Conservation (phyloP, 2,113 vertebrate genomes). For the Phycodurus eques region DNA sequence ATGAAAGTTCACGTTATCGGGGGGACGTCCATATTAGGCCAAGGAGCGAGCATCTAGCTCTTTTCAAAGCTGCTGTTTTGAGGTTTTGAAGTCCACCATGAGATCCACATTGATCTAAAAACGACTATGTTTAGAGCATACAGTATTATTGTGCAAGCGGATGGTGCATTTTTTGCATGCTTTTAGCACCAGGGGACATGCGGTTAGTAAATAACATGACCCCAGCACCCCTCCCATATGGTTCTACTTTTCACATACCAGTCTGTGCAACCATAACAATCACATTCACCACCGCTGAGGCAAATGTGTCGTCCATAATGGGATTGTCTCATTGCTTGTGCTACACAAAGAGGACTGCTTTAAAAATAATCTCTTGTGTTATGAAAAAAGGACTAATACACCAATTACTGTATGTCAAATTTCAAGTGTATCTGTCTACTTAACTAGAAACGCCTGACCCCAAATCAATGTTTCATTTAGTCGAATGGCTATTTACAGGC, state of each 20-base stretch:
- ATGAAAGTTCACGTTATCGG: neutral
- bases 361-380: too few species aligned
- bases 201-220: slow-evolving; percentile 16
- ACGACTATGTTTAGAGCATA: neutral
- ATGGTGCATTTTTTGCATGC: neutral
- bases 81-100: neutral
- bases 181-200: slow-evolving; percentile 5
- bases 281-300: slow-evolving; percentile 14
- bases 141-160: neutral
- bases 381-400: too few species aligned
- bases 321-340: neutral
- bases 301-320: slow-evolving; percentile 15
- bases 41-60: neutral
- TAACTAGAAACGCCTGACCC: too few species aligned
- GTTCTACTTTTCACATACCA: slow-evolving; percentile 31
- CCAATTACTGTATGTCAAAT: too few species aligned
- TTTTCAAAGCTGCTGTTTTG: neutral
- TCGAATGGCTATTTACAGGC: too few species aligned
- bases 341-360: neutral
- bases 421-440: too few species aligned
- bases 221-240: slow-evolving; percentile 31
- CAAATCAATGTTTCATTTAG: too few species aligned
- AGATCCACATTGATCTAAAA: neutral
- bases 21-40: neutral
- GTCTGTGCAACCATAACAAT: neutral